Evolutionary conservation across 2,888 invertebrate species (phyloP).

Genomic region (Carcina quercana): DNA sequence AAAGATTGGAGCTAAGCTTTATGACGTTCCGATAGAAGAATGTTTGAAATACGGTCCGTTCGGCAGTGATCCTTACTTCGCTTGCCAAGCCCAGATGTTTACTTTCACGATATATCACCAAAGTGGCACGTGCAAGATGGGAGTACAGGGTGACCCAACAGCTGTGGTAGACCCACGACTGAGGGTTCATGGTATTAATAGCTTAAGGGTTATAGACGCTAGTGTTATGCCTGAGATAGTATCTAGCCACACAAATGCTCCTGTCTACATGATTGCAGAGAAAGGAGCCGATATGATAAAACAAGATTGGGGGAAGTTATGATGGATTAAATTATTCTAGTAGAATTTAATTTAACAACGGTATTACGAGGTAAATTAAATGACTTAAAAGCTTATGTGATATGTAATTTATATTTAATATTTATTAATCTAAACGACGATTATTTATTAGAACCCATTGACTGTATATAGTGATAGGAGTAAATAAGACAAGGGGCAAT

Average conservation of each 20-base stretch:
- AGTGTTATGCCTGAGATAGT: conserved; percentile 87
- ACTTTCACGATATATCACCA: conserved; percentile 83
- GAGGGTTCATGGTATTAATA: conserved; percentile 78
- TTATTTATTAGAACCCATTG: too few relatives aligned
- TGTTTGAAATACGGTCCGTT: conserved; percentile 72
- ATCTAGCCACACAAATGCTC: conserved; percentile 85
- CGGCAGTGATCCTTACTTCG: conserved; percentile 80
- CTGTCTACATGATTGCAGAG: conserved; percentile 87
- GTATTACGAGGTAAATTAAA: too few relatives aligned
- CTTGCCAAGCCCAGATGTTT: conserved; percentile 78
- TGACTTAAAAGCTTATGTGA: too few relatives aligned
- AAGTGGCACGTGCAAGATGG: conserved; percentile 81
- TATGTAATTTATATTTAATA: too few relatives aligned
- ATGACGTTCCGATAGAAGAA: conserved; percentile 74
- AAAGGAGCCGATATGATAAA: conserved; percentile 84
- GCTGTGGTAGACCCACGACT: conserved; percentile 79
- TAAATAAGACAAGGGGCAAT: too few relatives aligned
- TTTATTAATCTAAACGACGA: too few relatives aligned
- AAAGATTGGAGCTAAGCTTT: conserved; percentile 73
- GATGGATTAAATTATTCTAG: too few relatives aligned
- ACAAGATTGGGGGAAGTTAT: conserved; percentile 55
- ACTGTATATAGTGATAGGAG: too few relatives aligned
- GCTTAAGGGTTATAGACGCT: conserved; percentile 84
- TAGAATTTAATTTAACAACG: too few relatives aligned
- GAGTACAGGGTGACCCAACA: conserved; percentile 63